Conservation (phyloP, 2,888 invertebrate species). For the Microdon myrmicae region DNA sequence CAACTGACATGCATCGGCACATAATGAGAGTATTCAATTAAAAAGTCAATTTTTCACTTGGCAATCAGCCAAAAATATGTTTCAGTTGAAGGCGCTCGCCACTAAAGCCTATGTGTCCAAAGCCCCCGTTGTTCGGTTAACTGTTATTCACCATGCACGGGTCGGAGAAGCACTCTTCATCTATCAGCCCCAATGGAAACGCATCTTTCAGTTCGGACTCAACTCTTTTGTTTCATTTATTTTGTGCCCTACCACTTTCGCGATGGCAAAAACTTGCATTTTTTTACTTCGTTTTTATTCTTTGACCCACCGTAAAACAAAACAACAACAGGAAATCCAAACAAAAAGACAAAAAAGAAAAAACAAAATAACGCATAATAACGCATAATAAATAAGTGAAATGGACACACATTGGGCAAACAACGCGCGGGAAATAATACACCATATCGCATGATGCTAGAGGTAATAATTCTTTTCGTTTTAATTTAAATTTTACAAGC, state of each 20-base stretch:
- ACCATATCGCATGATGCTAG: constrained; percentile 20
- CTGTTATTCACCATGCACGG: constrained; percentile 31
- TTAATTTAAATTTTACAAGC: constrained; percentile 42
- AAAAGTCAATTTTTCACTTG: constrained; percentile 52
- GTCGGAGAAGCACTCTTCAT: constrained; percentile 14
- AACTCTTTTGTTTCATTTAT: constrained; percentile 28
- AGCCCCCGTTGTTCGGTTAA: constrained; percentile 30
- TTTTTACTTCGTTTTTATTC: not conserved
- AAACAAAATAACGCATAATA: too few relatives aligned
- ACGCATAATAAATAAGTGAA: constrained; percentile 40
- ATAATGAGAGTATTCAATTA: constrained; percentile 51
- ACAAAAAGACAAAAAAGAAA: too few relatives aligned
- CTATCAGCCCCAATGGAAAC: constrained; percentile 3
- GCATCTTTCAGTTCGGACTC: constrained; percentile 9
- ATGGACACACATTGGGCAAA: constrained; percentile 31
- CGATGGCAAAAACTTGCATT: constrained; percentile 1
- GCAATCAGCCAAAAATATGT: constrained; percentile 49
- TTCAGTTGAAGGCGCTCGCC: constrained; percentile 42
- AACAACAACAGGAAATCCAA: too few relatives aligned
- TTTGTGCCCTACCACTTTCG: constrained; percentile 39
- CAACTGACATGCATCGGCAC: constrained; percentile 18
- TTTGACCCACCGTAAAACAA: too few relatives aligned
- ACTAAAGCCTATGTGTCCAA: constrained; percentile 1
- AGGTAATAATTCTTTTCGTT: constrained; percentile 45
- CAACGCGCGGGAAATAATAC: constrained; percentile 7